phyloP scores from a whole-genome alignment of 2,797 vertebrate species.

The Huso huso region DNA sequence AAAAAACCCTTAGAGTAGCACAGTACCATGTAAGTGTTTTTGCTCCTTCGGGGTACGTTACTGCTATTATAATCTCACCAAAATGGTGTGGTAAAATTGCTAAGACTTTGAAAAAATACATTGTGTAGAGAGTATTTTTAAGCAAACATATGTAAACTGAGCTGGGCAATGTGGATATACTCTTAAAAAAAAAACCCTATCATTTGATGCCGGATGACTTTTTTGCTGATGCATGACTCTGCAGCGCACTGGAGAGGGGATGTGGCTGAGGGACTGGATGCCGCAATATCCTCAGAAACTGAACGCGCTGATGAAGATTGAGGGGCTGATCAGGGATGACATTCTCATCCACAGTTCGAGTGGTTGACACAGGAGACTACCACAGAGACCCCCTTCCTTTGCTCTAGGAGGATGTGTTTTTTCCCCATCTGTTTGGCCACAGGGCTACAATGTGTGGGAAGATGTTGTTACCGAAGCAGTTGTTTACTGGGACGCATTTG shows the following conservation, averaged over 20 bases:
- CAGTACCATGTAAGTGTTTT: no score
- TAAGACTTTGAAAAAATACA: no score
- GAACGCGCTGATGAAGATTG: background rate
- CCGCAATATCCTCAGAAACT: background rate
- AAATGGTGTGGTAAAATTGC: no score
- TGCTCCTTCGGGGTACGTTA: no score
- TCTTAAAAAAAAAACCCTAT: no score
- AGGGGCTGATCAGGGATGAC: background rate
- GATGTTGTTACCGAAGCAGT: background rate
- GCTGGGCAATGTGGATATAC: no score
- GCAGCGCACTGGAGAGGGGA: background rate
- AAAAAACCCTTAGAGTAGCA: no score
- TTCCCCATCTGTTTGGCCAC: background rate
- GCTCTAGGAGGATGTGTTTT: background rate
- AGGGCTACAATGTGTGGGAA: background rate
- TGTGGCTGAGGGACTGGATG: background rate
- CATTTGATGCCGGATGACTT: no score
- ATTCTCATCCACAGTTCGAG: background rate
- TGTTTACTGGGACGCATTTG: background rate
- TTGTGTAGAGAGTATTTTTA: no score
- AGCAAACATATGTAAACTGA: no score
- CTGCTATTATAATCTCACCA: no score
- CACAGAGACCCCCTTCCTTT: slow-evolving; percentile 3
- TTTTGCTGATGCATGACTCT: no score
- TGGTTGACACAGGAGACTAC: background rate